A percentile compares a stretch with the other conserved stretches of the same genome.
These are phyloP conservation scores for Lathronympha strigana DNA, from an alignment of 2,888 invertebrate species.

Conservation along the genomic window DNA sequence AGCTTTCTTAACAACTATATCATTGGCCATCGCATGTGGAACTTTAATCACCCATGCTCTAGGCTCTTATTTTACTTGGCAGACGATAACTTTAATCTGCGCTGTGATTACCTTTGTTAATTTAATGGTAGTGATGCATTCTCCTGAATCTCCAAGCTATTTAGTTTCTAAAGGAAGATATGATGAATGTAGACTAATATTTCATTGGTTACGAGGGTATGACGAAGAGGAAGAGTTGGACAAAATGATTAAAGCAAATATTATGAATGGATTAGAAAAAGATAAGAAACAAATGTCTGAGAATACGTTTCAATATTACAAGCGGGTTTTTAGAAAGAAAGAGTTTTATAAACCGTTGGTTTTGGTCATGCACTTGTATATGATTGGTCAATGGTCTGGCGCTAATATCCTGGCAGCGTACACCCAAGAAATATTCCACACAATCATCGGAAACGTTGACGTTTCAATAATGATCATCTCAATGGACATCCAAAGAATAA, in stretches of 20 bases:
- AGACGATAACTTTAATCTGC: constrained; percentile 69
- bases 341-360: constrained; percentile 55
- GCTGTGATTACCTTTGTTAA: constrained; percentile 61
- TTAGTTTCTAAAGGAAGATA: constrained; percentile 74
- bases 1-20: constrained; percentile 80
- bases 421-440: constrained; percentile 46
- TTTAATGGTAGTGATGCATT: constrained; percentile 51
- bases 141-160: constrained; percentile 85
- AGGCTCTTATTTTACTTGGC: constrained; percentile 80
- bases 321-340: constrained; percentile 46
- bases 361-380: constrained; percentile 53
- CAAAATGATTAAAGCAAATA: constrained; percentile 48
- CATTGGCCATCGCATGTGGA: constrained; percentile 80
- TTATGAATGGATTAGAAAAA: constrained; percentile 37
- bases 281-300: constrained; percentile 21
- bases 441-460: constrained; percentile 47
- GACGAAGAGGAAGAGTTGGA: constrained; percentile 63
- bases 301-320: constrained; percentile 38
- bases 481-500: constrained; percentile 48
- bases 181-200: constrained; percentile 74
- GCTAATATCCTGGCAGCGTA: constrained; percentile 52
- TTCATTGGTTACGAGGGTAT: constrained; percentile 75
- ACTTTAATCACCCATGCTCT: constrained; percentile 81
- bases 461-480: constrained; percentile 45
- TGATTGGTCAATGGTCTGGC: constrained; percentile 50